Conservation (phyloP, 2,888 invertebrate genomes). For the Drosophila birchii region DNA sequence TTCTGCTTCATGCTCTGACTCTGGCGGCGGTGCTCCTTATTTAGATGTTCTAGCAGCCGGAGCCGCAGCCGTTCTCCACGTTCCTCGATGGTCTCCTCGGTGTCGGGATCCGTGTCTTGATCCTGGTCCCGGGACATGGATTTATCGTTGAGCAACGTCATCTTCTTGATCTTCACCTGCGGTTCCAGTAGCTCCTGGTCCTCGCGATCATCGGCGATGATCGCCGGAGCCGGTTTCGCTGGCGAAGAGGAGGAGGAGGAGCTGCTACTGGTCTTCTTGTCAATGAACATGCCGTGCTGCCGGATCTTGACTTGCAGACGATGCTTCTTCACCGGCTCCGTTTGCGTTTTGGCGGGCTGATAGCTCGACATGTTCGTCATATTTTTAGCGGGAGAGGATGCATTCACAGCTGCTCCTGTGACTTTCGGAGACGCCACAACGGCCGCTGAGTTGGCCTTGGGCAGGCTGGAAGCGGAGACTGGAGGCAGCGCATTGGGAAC, state of each 20-base stretch:
- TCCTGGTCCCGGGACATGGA: neutral
- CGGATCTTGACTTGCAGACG: slow-evolving; percentile 34
- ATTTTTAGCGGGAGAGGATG: slow-evolving; percentile 6
- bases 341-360: slow-evolving; percentile 21
- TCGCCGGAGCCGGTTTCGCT: neutral
- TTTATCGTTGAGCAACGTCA: slow-evolving; percentile 6
- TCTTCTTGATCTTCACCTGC: neutral
- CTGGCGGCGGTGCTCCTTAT: slow-evolving; percentile 47
- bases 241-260: neutral
- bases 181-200: neutral
- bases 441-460: slow-evolving; percentile 17
- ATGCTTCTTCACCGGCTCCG: slow-evolving; percentile 20
- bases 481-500: slow-evolving; percentile 2
- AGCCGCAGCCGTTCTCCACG: slow-evolving; percentile 47
- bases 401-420: slow-evolving; percentile 7
- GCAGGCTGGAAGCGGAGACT: neutral
- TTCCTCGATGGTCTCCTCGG: slow-evolving; percentile 25
- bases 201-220: neutral
- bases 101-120: slow-evolving; percentile 5
- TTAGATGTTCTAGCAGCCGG: slow-evolving; percentile 51
- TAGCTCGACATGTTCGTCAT: slow-evolving; percentile 12
- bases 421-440: slow-evolving; percentile 5
- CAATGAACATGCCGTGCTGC: slow-evolving; percentile 31
- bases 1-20: slow-evolving; percentile 46
- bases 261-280: slow-evolving; percentile 4